Evolutionary conservation across 30 jellyfish, hydroid and myxozoan species (phyloP), one percentile per base, ranked within the genome.

Genomic region (Morbakka virulenta): DNA sequence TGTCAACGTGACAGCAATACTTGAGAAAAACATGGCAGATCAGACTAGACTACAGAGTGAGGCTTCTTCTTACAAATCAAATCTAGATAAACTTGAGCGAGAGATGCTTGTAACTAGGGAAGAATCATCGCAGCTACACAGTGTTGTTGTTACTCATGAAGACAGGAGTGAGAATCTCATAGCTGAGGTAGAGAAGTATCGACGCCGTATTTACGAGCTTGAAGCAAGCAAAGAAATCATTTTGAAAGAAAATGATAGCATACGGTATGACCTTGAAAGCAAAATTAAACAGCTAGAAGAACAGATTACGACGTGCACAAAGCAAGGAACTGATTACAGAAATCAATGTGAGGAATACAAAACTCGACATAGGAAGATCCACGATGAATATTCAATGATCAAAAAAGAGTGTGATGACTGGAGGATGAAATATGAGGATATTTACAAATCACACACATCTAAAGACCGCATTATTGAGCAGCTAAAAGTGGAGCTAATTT

Each of bases 211-310:
- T 41, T 92, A 73, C 77, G 99, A 92, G 32, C 81, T 92, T 52
- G 99, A 92, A 81, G 99, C 99, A 21, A 75, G 66, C 84, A 48
- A 76, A 49, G 96, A 92, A 62, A 92, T 92, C 53, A 74, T 85
- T 62, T 91, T 64, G 34, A 87, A 94, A 27, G 96, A 81, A 76
- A 92, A 92, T 68, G 95, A 92, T 11, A 86, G 72, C 23, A 66
- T 86, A 63, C 85, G 76, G 70, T 48, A 63, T n/a, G 96, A 81
- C 11, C 74, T 85, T 20, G 96, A 92, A n/a, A 71, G 72, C 74
- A 84, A 72, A 36, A 68, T 78, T 52, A 79, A 82, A 35, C 67
- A 47, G 2, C 86, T 92, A 28, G 95, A 84, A n/a, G 99, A 92
- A 4, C 96, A 85, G 62, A 32, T 92, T 29, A 81, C 82, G 49